Evolutionary conservation across 2,797 vertebrate species (phyloP), one percentile per base, ranked within the genome.

Genomic region (Semaprochilodus insignis): DNA sequence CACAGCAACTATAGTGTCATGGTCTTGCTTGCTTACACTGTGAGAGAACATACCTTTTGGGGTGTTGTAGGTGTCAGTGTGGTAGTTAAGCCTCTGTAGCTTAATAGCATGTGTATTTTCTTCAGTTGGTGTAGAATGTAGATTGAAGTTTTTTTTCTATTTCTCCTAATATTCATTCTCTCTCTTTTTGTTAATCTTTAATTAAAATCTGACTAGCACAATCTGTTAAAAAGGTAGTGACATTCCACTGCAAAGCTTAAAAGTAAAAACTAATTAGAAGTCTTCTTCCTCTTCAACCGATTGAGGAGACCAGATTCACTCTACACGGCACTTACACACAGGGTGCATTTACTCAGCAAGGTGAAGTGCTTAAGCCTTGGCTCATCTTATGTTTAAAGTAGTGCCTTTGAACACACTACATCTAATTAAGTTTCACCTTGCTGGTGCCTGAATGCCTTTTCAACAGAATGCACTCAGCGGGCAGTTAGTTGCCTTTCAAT

Each of bases 401-500:
- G 51, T n/a, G 31, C 34, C 51, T 78, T 23, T 44, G 23, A 83
- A 74, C 60, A 69, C 34, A 59, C 36, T 60, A 75, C 6, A 25
- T 75, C 70, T 69, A 74, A 83, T 83, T 74, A 79, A 52, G 54
- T 74, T 51, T 83, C 71, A 79, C 57, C 72, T 84, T 70, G 14
- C 73, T 76, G 65, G 19, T 59, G 52, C 27, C 40, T 70, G 21
- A 70, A 44, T 70, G 72, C 48, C 72, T 84, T 36, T 71, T 69
- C 21, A 71, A 59, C 62, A 78, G 60, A 27, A 36, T 62, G 48
- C 15, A 27, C 77, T 80, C 55, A 54, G 55, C 63, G 16, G 78
- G 77, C 63, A 70, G 67, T 80, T 76, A 71, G 65, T 76, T 74
- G 57, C 44, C 62, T 79, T 83, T 83, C 65, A 80, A 75, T 83